phyloP scores from a whole-genome alignment of 2,113 vertebrate genomes.

The Struthidea cinerea region DNA sequence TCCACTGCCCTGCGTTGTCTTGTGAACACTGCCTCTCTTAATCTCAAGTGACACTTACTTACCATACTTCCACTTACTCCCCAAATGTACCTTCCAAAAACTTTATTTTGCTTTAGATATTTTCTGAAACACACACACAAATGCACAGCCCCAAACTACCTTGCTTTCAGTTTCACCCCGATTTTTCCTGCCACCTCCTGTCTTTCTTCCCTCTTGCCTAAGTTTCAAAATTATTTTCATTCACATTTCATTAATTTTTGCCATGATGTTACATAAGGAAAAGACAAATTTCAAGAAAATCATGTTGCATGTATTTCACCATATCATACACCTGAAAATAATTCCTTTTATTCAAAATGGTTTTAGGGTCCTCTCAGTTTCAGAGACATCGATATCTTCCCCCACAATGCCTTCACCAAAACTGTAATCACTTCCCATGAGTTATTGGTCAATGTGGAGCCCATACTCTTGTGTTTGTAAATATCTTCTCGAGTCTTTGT shows the following conservation, averaged over 20 bases:
- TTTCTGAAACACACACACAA: not conserved
- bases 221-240: not conserved
- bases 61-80: not conserved
- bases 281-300: not conserved
- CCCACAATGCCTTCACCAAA: not conserved
- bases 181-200: not conserved
- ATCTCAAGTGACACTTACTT: not conserved
- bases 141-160: not conserved
- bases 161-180: not conserved
- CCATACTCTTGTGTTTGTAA: not conserved
- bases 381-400: not conserved
- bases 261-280: not conserved
- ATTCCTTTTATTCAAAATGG: not conserved
- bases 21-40: not conserved
- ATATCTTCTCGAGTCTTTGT: not conserved
- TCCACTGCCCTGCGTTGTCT: rapidly evolving
- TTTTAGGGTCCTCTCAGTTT: not conserved
- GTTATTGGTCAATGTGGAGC: not conserved
- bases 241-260: not conserved
- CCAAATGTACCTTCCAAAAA: not conserved
- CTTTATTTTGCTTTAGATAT: not conserved
- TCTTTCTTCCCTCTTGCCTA: not conserved
- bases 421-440: not conserved
- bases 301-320: not conserved
- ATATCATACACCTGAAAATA: not conserved